Base-by-base conservation (phyloP, 2,797 vertebrate species). In the Mormyrus proboscirostris region DNA sequence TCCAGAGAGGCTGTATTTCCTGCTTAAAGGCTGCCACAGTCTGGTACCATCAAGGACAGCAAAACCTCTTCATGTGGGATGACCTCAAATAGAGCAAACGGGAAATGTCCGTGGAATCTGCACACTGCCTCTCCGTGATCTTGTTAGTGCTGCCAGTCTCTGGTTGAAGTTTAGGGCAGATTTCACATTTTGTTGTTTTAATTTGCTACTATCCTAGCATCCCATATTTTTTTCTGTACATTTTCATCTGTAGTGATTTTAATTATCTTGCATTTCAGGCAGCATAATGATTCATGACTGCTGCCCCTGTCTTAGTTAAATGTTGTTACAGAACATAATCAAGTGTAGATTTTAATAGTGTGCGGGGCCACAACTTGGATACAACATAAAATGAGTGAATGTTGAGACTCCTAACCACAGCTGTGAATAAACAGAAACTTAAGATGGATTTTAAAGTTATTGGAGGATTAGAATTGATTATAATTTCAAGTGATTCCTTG, bases 1-100 rank as follows among this genome's bases (percentile, higher is more conserved):
- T 38, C 85, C 85, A 57, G 50, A 25, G 82, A 49, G 85, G 85
- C 50, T 87, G 53, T 41, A 87, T 59, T 87, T 87, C 83, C 53
- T 87, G 85, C 85, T 33, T 87, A 55, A 38, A 87, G 53, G 85
- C 53, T 53, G 50, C 85, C 51, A 38, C 33, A 38, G 14, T 33
- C 25, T 87, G 85, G 51, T 57, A 57, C 25, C 38, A 57, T 87
- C 53, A 55, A 57, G 53, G 85, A 55, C 85, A 87, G 50, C 10
- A n/a, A 33, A 51, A 50, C 22, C n/a, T 86, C 83, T 53, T 53
- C n/a, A 51, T 3, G 6, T 6, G 8, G 50, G 83, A 86, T n/a
- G 53, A 86, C 85, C 85, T 33, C 51, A 59, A 55, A 44, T 19
- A 87, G 3, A 22, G 16, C 49, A 16, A 57, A 12, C 6, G 7